Evolutionary conservation across 2,797 vertebrate genomes (phyloP), one percentile per base, ranked within the genome.

Genomic region (Oryzias dopingdopingensis): DNA sequence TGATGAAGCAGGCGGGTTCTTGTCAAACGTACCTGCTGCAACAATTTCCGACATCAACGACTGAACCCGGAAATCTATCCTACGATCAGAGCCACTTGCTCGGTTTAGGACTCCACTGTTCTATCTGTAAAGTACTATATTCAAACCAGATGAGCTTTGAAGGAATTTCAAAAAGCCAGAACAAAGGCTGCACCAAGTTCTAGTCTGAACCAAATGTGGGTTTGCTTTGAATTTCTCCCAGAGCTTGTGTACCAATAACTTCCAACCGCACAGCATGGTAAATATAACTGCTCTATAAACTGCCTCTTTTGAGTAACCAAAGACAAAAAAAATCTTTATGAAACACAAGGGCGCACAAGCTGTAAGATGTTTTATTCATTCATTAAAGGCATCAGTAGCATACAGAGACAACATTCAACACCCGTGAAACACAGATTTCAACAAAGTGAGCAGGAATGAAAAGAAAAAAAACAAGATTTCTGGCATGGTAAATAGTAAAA

Each of bases 311-410:
- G 64, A 77, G 53, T 65, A 67, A 77, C 59, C 48, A 77, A 66
- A 76, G 56, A 74, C 56, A 56, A 65, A 74, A 56, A 65, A 74
- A 70, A 64, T 57, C 37, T 62, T 43, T 61, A 69, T 61, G 65
- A 68, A 78, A 77, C 51, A 67, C 43, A 56, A 52, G 52, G 41
- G 57, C 49, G 65, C 76, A 75, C 49, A 69, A 49, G 60, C 55
- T 29, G 45, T 68, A 71, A 81, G 59, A 89, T 90, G 78, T 86
- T 89, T 89, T 84, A 89, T 86, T 87, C 62, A 85, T 87, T 81
- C 47, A 70, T 82, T 85, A 76, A 81, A 81, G 50, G 74, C 66
- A 56, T 74, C 65, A 60, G 44, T 69, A 69, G 59, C 76, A 71
- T 63, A 56, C 59, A 37, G 32, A 67, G 52, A 64, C 65, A 64